Base-by-base conservation (phyloP, 2,888 invertebrate species). In the Siphlonurus alternatus region DNA sequence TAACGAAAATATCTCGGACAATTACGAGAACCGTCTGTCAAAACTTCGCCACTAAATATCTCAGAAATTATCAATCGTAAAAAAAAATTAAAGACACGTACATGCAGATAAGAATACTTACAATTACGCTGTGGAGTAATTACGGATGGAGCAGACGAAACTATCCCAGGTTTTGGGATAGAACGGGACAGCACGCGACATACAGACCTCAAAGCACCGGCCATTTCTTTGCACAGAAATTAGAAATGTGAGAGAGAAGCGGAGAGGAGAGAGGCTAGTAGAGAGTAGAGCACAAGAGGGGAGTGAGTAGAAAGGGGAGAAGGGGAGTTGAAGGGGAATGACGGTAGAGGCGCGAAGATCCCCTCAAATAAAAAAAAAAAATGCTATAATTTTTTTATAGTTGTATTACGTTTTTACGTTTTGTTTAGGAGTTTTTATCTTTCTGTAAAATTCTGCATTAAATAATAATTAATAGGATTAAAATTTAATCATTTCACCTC, bases 51-150 rank as follows among this genome's bases (percentile, higher is more conserved):
- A 38, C 15, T 10, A 38, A 15, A 38, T 38, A 38, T 38, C 15
- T 38, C 15, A 10, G 15, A 38, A 38, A 38, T 5, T 38, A 38
- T 10, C 5, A 5, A 10, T 10, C 38, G 5, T 38, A 38, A 15
- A 38, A 38, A 38, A 38, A 10, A 10, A 10, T 38, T 38, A 38
- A 38, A 38, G 15, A 38, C 38, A 38, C 15, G 19, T 3, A 56
- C 5, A 18, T 22, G 20, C n/a, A 20, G 56, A 20, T 5, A 7
- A 20, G n/a, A 7, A 20, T 56, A 56, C 56, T 56, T 56, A 56
- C 56, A 56, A 56, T 56, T 56, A 22, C 56, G 56, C 56, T 56
- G 56, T 22, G 56, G 22, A 56, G 56, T n/a, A 22, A n/a, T 56
- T 56, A 56, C 5, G 20, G 56, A 7, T 22, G 56, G 56, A 20